A percentile compares a stretch with the other conserved stretches of the same genome.
These are phyloP conservation scores for Zaprionus lachaisei DNA, from an alignment of 1,140 invertebrate genomes.

Conservation along the genomic window DNA sequence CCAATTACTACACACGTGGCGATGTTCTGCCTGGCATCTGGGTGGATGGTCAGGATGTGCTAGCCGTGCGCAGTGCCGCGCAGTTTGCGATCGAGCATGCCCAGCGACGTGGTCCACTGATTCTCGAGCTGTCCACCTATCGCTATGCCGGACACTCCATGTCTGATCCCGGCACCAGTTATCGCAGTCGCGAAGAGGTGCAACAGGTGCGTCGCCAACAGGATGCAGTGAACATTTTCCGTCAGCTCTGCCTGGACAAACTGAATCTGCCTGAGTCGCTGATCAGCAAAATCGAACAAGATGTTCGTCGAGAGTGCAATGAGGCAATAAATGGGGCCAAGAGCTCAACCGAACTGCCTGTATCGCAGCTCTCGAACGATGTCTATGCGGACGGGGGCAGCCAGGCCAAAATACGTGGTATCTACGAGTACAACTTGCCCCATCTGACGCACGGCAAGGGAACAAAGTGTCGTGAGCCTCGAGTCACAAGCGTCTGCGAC, in stretches of 20 bases:
- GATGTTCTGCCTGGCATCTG: slow-evolving; percentile 88
- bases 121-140: slow-evolving; percentile 94
- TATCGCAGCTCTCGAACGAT: slow-evolving; percentile 93
- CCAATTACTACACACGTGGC: slow-evolving; percentile 93
- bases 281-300: slow-evolving; percentile 85
- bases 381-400: slow-evolving; percentile 88
- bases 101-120: slow-evolving; percentile 92
- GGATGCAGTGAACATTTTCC: slow-evolving; percentile 95
- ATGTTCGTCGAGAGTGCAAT: slow-evolving; percentile 90
- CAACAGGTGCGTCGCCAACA: slow-evolving; percentile 94
- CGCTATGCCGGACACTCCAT: slow-evolving; percentile 91
- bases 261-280: slow-evolving; percentile 86
- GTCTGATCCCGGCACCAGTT: slow-evolving; percentile 92
- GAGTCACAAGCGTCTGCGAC: background rate
- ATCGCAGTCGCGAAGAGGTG: slow-evolving; percentile 93
- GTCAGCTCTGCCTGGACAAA: slow-evolving; percentile 86
- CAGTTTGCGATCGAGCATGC: slow-evolving; percentile 90
- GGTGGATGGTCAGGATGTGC: slow-evolving; percentile 95
- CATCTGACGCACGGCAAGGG: slow-evolving; percentile 18
- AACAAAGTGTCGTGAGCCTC: background rate
- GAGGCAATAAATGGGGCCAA: slow-evolving; percentile 89
- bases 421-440: slow-evolving; percentile 36
- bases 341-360: slow-evolving; percentile 90
- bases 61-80: slow-evolving; percentile 94
- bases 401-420: slow-evolving; percentile 49